Base-by-base conservation (phyloP, 2,888 invertebrate species). In the Polymixis lichenea region DNA sequence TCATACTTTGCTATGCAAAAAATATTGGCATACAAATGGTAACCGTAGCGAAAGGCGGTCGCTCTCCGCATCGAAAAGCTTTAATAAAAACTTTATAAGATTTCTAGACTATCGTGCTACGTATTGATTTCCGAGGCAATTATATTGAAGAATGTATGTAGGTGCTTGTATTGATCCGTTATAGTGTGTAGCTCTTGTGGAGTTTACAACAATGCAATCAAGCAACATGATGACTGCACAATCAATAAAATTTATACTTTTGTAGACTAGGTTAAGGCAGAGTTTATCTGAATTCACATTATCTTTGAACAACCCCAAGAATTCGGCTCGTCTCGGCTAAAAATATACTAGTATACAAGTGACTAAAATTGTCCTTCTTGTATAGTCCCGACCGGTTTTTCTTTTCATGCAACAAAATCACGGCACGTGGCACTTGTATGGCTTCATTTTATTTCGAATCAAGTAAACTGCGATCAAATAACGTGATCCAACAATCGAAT, bases 1-100 rank as follows among this genome's bases (percentile, higher is more conserved):
- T 84, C 69, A 64, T 49, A 55, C 6, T 25, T 68, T 66, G 61
- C 55, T 19, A 25, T 55, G 64, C 46, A 84, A 84, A 82, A 83
- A 83, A 77, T 55, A 51, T 69, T 58, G 43, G 69, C 73, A 55
- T 25, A 80, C 55, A 67, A 68, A 46, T 72, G 25, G 51, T 60
- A 67, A 72, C 61, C 51, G 77, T 72, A 69, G 25, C 65, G 80
- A 66, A 77, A 74, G 53, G 53, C 64, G 13, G 72, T 70, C 64
- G 13, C 70, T 70, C 51, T 70, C 53, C 58, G 67, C 49, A 74
- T 72, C 46, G 32, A 71, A 61, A 73, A 62, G 25, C 46, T 74
- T 68, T 64, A 22, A 66, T 72, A 69, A 69, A 72, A 74, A 73
- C 49, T 75, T 28, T 19, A 64, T 68, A 58, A 32, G 58, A 75